Evolutionary conservation across 2,797 vertebrate genomes (phyloP), one percentile per base, ranked within the genome.

Genomic region (Schizothorax lantsangensis): DNA sequence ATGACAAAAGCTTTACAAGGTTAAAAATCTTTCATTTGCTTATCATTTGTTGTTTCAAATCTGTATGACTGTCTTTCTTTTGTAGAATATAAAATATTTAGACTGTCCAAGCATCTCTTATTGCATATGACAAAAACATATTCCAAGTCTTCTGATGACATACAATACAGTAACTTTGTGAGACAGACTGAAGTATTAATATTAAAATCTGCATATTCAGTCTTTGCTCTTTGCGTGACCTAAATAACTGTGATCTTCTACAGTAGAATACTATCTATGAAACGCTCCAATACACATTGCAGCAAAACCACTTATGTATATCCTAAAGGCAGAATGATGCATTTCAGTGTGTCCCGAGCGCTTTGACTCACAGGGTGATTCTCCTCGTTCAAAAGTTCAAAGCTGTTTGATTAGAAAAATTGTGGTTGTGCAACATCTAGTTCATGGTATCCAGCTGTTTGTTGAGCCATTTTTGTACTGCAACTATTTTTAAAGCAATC

Each of bases 391-490:
- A 45, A 6, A 64, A 45, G 15, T 21, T 64, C 15, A 45, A 30
- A 30, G 57, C 45, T 38, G 2, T 52, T 81, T 17, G 19, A 81
- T 81, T 69, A 38, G 62, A 69, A n/a, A 36, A 26, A 49, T 38
- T 81, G 30, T 69, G 64, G 38, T 36, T 47, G 79, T 66, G 43
- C 45, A 69, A 49, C 45, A 71, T 71, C 80, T 81, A 52, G 64
- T 69, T 71, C 80, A 71, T 49, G 19, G 64, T 66, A 81, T 81
- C 80, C 64, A 69, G 80, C 80, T 69, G 80, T 49, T 81, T 49
- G 64, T 81, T 69, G 64, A 71, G 80, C 45, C 33, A 81, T 81
- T 81, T 81, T 71, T 52, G 17, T 69, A 36, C 45, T 26, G 45
- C 19, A 69, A 2, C 62, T 81, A 81, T 81, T 69, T 81, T 81